Conservation (phyloP, 2,797 vertebrate genomes). For the Morelia viridis region DNA sequence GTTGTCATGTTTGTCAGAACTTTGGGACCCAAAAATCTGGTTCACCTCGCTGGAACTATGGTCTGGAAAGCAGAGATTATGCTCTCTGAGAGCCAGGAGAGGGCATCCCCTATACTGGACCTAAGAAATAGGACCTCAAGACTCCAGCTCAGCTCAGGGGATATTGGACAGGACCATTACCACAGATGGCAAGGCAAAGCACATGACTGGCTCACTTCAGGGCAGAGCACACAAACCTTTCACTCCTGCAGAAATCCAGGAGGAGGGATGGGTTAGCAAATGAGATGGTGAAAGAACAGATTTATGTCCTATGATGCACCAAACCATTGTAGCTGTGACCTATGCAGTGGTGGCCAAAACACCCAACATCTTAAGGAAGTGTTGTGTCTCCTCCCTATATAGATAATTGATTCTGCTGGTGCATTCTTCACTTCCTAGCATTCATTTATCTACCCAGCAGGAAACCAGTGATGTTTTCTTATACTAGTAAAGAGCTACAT, state of each 20-base stretch:
- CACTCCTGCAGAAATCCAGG: background rate
- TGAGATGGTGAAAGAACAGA: background rate
- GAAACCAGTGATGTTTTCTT: background rate
- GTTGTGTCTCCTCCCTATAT: background rate
- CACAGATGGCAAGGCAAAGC: background rate
- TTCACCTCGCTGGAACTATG: background rate
- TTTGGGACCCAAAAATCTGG: background rate
- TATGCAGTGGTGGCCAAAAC: background rate
- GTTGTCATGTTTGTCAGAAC: background rate
- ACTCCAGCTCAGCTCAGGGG: background rate
- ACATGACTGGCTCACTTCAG: background rate
- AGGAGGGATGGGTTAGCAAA: background rate
- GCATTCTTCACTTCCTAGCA: background rate
- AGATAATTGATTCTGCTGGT: background rate
- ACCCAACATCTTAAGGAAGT: background rate
- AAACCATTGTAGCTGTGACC: background rate
- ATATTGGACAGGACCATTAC: background rate
- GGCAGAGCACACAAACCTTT: background rate
- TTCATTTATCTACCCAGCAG: slow-evolving; percentile 1
- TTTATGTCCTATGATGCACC: background rate
- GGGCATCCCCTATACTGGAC: background rate
- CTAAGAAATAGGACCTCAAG: background rate
- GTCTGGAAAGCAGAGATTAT: background rate
- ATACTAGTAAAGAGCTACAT: slow-evolving; percentile 9
- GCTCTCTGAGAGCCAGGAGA: background rate